Base-by-base conservation (phyloP, 2,888 invertebrate genomes). In the Anorthoa munda region DNA sequence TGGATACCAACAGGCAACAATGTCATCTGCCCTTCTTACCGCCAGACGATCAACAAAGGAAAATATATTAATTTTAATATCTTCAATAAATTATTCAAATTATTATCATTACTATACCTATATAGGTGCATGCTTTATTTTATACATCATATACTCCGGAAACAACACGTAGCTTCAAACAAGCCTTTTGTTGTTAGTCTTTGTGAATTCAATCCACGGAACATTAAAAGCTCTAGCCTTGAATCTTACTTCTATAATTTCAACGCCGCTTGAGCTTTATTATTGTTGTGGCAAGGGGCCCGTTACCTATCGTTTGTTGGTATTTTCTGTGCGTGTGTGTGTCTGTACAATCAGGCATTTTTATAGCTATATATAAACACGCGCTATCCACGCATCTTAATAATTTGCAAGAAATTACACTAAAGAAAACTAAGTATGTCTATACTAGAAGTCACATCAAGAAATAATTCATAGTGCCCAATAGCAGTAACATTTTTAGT, bases 151-250 rank as follows among this genome's bases (percentile, higher is more conserved):
- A 60, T 56, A 66, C 39, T 60, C 75, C 55, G 75, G 75, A 84
- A 84, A 84, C 58, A 23, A 73, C 31, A 78, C 23, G 58, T 59
- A 23, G 23, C 72, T 73, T 64, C 18, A 65, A 84, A 64, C 26
- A 65, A 53, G 55, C 45, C 83, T 79, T 80, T 81, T 81, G 81
- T 80, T 75, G 48, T 50, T 21, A 48, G 60, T 81, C 65, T 68
- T 80, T 84, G 56, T 80, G 53, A 75, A 80, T 80, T 80, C 81
- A 61, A 81, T 61, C 21, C 67, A 84, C 81, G 81, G 56, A 65
- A 60, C 67, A 50, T 65, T 80, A 80, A 79, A 84, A 79, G 75
- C 64, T 79, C 53, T 74, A 74, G 45, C 79, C 80, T 80, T 80
- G 80, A 80, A 56, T 68, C 48, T 79, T 31, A 53, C 64, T 67